Percentiles rank a stretch among this genome's conserved stretches.
Conservation (phyloP, 2,888 invertebrate species). For the Watsonalla binaria region DNA sequence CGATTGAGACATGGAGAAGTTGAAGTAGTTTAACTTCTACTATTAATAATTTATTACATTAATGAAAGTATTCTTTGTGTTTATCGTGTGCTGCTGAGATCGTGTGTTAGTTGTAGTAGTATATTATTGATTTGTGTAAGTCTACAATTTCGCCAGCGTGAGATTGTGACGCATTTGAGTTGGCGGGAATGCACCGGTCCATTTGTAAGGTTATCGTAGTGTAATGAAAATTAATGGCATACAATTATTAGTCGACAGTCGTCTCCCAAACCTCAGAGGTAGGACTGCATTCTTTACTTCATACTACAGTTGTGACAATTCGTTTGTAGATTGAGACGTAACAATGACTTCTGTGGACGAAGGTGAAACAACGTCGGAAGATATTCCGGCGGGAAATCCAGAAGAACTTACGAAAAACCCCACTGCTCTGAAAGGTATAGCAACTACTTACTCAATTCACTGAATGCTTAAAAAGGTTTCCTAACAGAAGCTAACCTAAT, state of each 20-base stretch:
- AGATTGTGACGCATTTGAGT: constrained; percentile 15
- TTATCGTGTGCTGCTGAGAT: too few relatives aligned
- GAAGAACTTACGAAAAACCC: constrained; percentile 82
- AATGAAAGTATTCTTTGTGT: too few relatives aligned
- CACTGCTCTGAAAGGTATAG: constrained; percentile 78
- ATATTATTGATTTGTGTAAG: too few relatives aligned
- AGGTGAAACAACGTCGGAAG: constrained; percentile 52
- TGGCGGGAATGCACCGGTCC: constrained; percentile 45
- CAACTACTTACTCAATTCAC: neutral
- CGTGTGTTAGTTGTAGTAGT: too few relatives aligned
- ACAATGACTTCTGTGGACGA: constrained; percentile 65
- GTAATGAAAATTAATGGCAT: constrained; percentile 18
- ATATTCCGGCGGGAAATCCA: constrained; percentile 71
- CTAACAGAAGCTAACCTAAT: too few relatives aligned
- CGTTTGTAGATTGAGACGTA: constrained; percentile 11
- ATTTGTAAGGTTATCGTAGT: neutral
- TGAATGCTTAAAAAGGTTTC: neutral
- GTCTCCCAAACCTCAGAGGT: too few relatives aligned
- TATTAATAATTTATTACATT: too few relatives aligned
- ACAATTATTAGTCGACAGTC: constrained; percentile 17
- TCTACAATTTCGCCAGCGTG: neutral
- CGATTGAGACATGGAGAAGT: constrained; percentile 21
- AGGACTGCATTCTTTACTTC: too few relatives aligned
- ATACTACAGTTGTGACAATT: neutral
- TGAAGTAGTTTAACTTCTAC: neutral